Conservation (phyloP, 2,797 vertebrate genomes). For the Sciaenops ocellatus region DNA sequence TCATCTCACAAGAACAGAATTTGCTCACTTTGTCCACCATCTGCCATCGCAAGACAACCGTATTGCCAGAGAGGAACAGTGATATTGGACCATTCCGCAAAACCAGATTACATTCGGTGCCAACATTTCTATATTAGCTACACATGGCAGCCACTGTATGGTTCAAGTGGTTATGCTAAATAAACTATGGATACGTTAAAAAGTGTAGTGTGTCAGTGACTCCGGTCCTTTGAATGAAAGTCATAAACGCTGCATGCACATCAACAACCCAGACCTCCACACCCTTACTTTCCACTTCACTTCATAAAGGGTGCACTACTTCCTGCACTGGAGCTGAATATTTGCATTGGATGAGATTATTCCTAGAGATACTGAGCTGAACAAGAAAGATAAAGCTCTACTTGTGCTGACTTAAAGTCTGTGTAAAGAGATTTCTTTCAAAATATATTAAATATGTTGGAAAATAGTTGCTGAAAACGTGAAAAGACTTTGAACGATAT, state of each 20-base stretch:
- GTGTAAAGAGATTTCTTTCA: too few species aligned
- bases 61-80: not conserved
- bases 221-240: not conserved
- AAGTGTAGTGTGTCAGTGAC: not conserved
- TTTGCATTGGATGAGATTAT: not conserved
- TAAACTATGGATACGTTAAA: too few species aligned
- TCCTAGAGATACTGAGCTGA: not conserved
- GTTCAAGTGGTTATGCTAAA: not conserved
- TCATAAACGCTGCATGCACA: not conserved
- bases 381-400: not conserved
- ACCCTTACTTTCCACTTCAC: conserved; percentile 3
- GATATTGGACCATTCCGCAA: too few species aligned
- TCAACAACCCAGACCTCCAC: conserved; percentile 14
- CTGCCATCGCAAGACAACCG: too few species aligned
- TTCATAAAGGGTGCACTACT: not conserved
- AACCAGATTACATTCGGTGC: not conserved
- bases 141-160: not conserved
- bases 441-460: too few species aligned
- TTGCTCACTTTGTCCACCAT: not conserved
- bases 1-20: not conserved
- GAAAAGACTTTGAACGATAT: too few species aligned
- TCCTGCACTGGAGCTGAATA: not conserved
- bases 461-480: too few species aligned
- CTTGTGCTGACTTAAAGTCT: not conserved
- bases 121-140: not conserved